These are phyloP conservation scores for Hypomecis atomaria DNA, from an alignment of 2,888 invertebrate species.

Conservation along the genomic window DNA sequence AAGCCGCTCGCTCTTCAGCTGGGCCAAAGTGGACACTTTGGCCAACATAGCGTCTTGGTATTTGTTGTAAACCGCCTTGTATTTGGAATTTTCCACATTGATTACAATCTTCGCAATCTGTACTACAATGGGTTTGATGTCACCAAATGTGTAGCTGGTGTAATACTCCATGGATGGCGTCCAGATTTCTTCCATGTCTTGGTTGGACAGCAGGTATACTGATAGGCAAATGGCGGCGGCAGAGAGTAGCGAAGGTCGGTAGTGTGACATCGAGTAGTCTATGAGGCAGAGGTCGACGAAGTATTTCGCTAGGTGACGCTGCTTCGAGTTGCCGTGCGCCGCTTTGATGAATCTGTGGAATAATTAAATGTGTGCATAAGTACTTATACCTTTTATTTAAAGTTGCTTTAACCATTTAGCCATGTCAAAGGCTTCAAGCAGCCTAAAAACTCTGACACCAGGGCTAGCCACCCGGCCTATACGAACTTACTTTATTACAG, in stretches of 20 bases:
- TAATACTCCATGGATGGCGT: slow-evolving; percentile 90
- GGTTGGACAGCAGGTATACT: slow-evolving; percentile 82
- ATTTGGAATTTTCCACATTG: slow-evolving; percentile 88
- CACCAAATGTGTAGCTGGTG: slow-evolving; percentile 88
- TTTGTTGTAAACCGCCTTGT: slow-evolving; percentile 88
- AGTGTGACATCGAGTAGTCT: slow-evolving; percentile 91
- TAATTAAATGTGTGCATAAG: slow-evolving; percentile 11
- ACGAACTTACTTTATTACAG: too few species aligned
- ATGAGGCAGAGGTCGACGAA: slow-evolving; percentile 93
- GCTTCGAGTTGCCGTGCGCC: slow-evolving; percentile 84
- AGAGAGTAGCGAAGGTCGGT: slow-evolving; percentile 93
- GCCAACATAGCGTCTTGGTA: slow-evolving; percentile 84
- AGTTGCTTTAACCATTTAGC: too few species aligned
- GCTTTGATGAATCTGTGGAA: slow-evolving; percentile 84
- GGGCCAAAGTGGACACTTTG: slow-evolving; percentile 87
- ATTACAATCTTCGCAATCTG: slow-evolving; percentile 88
- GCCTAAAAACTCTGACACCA: too few species aligned
- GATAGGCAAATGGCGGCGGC: slow-evolving; percentile 92
- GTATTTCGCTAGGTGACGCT: slow-evolving; percentile 95
- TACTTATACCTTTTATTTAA: neutral
- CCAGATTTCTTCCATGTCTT: slow-evolving; percentile 85
- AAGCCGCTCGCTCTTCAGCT: slow-evolving; percentile 81
- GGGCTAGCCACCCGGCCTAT: too few species aligned
- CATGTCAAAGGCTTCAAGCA: too few species aligned
- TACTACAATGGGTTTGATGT: slow-evolving; percentile 88